These are phyloP conservation scores for Indicator maculatus DNA, from an alignment of 2,113 vertebrate species.

Conservation along the genomic window DNA sequence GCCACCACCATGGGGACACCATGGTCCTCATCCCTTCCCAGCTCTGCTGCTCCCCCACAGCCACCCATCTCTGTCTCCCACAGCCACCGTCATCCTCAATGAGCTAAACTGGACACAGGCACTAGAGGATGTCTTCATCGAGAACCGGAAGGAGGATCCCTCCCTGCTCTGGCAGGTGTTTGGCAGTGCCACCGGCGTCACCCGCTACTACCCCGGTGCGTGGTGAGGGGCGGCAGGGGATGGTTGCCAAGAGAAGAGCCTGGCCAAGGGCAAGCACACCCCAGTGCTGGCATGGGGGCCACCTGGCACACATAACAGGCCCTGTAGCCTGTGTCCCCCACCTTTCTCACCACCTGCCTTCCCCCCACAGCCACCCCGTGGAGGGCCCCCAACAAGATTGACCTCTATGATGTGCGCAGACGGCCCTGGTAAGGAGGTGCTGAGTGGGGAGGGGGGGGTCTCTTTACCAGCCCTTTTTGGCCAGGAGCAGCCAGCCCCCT, in stretches of 20 bases:
- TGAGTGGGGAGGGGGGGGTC: background rate
- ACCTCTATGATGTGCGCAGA: conserved; percentile 96
- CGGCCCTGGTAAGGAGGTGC: conserved; percentile 89
- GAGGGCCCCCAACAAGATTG: conserved; percentile 96
- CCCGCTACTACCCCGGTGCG: conserved; percentile 95
- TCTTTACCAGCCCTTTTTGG: background rate
- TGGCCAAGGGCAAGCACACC: background rate
- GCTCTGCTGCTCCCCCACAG: background rate
- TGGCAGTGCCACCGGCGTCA: conserved; percentile 95
- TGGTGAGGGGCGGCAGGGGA: background rate
- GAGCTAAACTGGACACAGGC: conserved; percentile 97
- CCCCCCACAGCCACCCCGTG: conserved; percentile 17
- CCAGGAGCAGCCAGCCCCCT: conserved; percentile 64
- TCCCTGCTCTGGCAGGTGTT: conserved; percentile 98
- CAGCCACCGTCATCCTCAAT: conserved; percentile 94
- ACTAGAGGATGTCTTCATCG: conserved; percentile 91
- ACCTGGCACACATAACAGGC: accelerated
- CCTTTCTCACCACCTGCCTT: background rate
- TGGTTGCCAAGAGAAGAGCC: accelerated
- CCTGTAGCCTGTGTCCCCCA: accelerated
- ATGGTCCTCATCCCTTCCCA: accelerated
- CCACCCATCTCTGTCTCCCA: background rate
- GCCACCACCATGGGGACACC: background rate
- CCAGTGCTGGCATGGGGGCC: accelerated
- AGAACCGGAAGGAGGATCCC: conserved; percentile 91